Conservation (phyloP, 2,113 vertebrate species). For the Phaetusa simplex region DNA sequence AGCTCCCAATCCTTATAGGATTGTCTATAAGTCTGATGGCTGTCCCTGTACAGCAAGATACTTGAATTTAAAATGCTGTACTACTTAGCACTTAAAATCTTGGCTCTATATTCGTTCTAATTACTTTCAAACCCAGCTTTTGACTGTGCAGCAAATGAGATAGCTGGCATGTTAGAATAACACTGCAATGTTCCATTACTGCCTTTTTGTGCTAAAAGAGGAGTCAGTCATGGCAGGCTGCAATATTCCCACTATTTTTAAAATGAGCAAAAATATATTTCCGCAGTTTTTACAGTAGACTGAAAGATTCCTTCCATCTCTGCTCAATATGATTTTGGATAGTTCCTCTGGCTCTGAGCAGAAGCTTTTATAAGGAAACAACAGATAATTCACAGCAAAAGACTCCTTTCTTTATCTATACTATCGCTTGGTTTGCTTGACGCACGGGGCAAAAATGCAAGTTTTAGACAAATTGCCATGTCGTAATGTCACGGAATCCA, state of each 20-base stretch:
- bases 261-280: slow-evolving; percentile 23
- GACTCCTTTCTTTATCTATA: background rate
- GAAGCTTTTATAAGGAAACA: background rate
- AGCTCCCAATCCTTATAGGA: background rate
- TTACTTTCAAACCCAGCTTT: slow-evolving; percentile 51
- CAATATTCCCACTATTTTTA: slow-evolving; percentile 14
- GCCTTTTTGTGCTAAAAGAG: slow-evolving; percentile 9
- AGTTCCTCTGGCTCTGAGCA: background rate
- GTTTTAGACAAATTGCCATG: background rate
- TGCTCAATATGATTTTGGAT: background rate
- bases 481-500: background rate
- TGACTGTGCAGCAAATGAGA: slow-evolving; percentile 35
- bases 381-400: background rate
- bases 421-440: background rate
- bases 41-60: background rate
- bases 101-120: slow-evolving; percentile 29
- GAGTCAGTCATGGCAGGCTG: background rate
- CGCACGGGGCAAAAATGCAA: background rate
- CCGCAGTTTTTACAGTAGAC: background rate
- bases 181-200: background rate
- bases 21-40: background rate
- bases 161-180: slow-evolving; percentile 3
- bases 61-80: slow-evolving; percentile 15
- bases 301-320: background rate
- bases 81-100: slow-evolving; percentile 39